Conservation (phyloP, 2,888 invertebrate genomes). For the Salticus scenicus region DNA sequence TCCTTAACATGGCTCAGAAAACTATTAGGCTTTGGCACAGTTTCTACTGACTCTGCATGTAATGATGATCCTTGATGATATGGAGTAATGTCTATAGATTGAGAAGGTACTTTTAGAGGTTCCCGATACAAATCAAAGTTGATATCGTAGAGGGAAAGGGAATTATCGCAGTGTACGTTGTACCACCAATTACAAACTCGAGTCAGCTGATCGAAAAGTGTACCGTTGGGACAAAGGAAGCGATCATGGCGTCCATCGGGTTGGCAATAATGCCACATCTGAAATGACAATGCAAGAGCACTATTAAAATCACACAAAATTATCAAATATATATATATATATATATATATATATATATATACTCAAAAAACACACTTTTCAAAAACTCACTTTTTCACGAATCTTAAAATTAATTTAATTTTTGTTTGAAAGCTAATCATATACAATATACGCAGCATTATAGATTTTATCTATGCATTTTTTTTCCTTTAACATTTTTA, state of each 20-base stretch:
- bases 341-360: too few species aligned
- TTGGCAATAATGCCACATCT: conserved; percentile 72
- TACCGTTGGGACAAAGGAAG: conserved; percentile 70
- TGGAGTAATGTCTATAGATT: background rate
- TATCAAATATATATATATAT: too few species aligned
- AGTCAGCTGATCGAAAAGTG: conserved; percentile 70
- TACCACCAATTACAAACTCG: conserved; percentile 72
- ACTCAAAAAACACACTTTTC: too few species aligned
- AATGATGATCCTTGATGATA: background rate
- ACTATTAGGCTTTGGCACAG: conserved; percentile 29
- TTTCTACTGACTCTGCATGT: conserved; percentile 9
- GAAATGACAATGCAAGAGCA: background rate
- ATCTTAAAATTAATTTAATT: too few species aligned
- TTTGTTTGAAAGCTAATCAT: too few species aligned
- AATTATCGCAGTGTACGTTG: conserved; percentile 60
- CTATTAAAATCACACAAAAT: too few species aligned
- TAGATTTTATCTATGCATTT: too few species aligned
- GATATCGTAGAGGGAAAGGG: conserved; percentile 50
- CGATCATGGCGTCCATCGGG: conserved; percentile 71
- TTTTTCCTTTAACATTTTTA: too few species aligned
- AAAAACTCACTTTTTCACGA: too few species aligned
- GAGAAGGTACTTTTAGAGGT: conserved; percentile 13
- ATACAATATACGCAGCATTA: too few species aligned
- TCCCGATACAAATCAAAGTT: conserved; percentile 64
- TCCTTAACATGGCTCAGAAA: conserved; percentile 48